Evolutionary conservation across 2,113 vertebrate species (phyloP).

Genomic region (Phrynosoma blainvillii): DNA sequence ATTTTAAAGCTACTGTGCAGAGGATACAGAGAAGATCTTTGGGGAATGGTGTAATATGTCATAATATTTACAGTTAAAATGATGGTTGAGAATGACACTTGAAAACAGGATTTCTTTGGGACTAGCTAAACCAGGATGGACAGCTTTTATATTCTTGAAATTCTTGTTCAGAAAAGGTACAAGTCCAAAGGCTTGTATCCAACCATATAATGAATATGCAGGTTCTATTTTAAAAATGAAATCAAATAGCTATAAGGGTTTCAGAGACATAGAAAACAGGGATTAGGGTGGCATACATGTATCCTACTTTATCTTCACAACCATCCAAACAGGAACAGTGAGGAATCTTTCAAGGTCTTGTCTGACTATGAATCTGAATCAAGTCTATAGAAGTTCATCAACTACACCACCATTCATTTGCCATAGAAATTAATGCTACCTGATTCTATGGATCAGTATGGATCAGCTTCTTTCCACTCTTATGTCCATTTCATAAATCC

Average conservation of each 20-base stretch:
- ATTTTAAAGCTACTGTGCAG: neutral
- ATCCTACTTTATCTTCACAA: neutral
- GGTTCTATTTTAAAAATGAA: neutral
- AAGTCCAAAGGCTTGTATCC: neutral
- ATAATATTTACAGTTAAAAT: constrained; percentile 3
- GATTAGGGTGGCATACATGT: neutral
- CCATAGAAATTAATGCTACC: neutral
- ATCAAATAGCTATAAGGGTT: neutral
- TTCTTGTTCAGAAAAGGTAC: neutral
- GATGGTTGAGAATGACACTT: neutral
- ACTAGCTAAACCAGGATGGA: neutral
- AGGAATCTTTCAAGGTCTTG: too few species aligned
- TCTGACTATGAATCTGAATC: neutral
- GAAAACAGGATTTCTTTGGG: neutral
- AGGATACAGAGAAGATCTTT: neutral
- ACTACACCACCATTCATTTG: neutral
- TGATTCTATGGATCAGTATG: neutral
- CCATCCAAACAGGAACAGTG: neutral
- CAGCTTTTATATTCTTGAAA: neutral
- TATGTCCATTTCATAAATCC: neutral
- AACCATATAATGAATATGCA: neutral
- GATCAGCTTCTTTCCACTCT: neutral
- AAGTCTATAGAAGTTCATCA: too few species aligned
- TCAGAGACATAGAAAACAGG: neutral
- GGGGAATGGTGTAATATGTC: neutral